Evolutionary conservation across 2,888 invertebrate species (phyloP).

Genomic region (Synergus itoensis): DNA sequence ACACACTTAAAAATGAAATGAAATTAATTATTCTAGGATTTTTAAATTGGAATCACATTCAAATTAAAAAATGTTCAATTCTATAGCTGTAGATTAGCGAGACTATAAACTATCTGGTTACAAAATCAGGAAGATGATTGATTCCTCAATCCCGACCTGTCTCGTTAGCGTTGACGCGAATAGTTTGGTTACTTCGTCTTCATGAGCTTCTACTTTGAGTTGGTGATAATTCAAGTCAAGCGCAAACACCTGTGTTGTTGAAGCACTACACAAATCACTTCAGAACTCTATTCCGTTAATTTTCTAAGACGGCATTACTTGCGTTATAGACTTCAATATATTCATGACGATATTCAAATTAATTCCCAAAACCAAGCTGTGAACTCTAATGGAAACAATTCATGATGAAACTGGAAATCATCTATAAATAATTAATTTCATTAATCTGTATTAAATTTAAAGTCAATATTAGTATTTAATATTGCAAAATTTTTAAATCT

Average conservation of each 20-base stretch:
- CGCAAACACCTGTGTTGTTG: not conserved
- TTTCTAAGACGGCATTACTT: not conserved
- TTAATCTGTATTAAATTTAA: not conserved
- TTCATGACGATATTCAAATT: not conserved
- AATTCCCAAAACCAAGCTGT: not conserved
- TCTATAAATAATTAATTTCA: no score
- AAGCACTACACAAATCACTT: constrained; percentile 3
- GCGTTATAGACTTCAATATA: not conserved
- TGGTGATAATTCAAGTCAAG: constrained; percentile 9
- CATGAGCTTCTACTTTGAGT: not conserved
- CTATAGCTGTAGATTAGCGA: not conserved
- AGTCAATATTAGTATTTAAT: not conserved
- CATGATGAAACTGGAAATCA: not conserved
- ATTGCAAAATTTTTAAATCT: not conserved
- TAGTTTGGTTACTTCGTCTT: not conserved
- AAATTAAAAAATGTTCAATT: not conserved
- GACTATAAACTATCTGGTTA: not conserved
- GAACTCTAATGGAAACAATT: not conserved
- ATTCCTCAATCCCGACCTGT: not conserved
- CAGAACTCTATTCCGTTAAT: not conserved
- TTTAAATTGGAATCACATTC: not conserved
- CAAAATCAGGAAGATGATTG: not conserved
- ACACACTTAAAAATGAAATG: no score
- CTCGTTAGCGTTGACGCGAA: not conserved
- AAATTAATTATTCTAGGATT: no score